Conservation (phyloP, 2,797 vertebrate species). For the Scarus forsteni region DNA sequence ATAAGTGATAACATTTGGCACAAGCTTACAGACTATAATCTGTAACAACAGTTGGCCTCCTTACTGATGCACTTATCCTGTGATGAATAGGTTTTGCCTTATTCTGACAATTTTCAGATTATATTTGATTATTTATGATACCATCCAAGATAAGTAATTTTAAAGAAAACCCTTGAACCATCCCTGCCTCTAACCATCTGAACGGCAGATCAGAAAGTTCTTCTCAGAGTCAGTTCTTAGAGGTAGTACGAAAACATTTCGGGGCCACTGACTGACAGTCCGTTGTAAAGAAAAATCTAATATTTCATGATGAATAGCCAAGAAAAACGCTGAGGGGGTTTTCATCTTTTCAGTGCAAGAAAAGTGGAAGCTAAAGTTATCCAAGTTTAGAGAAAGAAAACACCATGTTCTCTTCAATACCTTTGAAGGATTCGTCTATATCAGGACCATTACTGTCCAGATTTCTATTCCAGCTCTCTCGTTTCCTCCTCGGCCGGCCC, state of each 20-base stretch:
- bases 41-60: no score
- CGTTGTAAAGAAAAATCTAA: not conserved
- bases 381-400: not conserved
- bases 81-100: no score
- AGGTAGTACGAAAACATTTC: not conserved
- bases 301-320: not conserved
- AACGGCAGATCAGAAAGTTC: not conserved
- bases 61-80: no score
- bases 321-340: not conserved
- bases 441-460: constrained; percentile 19
- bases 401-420: not conserved
- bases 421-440: constrained; percentile 22
- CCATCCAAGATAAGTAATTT: no score
- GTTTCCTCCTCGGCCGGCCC: constrained; percentile 3
- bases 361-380: not conserved
- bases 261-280: not conserved
- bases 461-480: constrained; percentile 31
- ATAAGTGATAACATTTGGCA: no score
- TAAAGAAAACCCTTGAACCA: no score
- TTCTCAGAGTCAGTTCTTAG: not conserved
- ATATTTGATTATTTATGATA: no score
- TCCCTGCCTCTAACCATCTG: not conserved
- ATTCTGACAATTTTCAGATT: no score
- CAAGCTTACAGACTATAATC: no score
- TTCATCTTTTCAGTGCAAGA: not conserved